Conservation (phyloP, 2,888 invertebrate species). For the Andrena camellia region DNA sequence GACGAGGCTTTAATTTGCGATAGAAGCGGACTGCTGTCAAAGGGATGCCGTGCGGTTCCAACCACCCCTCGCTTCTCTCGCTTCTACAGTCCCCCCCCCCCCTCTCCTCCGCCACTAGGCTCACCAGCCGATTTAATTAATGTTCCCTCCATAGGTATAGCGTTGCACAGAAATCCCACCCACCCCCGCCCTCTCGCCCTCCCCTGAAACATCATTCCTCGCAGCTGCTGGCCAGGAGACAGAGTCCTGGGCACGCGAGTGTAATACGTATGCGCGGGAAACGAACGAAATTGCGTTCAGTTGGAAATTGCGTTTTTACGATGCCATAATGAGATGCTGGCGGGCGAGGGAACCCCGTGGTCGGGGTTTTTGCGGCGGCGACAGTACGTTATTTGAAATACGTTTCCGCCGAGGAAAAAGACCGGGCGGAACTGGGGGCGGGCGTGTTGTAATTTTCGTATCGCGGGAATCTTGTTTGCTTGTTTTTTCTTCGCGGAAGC, state of each 20-base stretch:
- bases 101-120: conserved; percentile 31
- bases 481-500: background rate
- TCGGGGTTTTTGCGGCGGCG: conserved; percentile 7
- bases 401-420: background rate
- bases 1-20: conserved; percentile 75
- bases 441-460: conserved; percentile 12
- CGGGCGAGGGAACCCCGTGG: background rate
- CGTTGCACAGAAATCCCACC: conserved; percentile 31
- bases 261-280: background rate
- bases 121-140: conserved; percentile 76
- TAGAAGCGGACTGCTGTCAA: conserved; percentile 74
- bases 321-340: conserved; percentile 48
- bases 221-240: conserved; percentile 49
- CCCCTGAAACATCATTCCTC: conserved; percentile 56
- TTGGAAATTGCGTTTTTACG: conserved; percentile 59
- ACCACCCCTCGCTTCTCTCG: conserved; percentile 32
- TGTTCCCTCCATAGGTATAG: conserved; percentile 64
- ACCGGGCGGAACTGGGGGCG: background rate
- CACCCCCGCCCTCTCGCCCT: conserved; percentile 31
- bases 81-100: conserved; percentile 18
- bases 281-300: conserved; percentile 56
- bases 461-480: conserved; percentile 1
- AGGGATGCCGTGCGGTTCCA: conserved; percentile 70
- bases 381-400: conserved; percentile 6
- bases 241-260: conserved; percentile 30